These are phyloP conservation scores for Crocodylus rhombifer DNA, from an alignment of 2,797 vertebrate genomes.

Conservation along the genomic window DNA sequence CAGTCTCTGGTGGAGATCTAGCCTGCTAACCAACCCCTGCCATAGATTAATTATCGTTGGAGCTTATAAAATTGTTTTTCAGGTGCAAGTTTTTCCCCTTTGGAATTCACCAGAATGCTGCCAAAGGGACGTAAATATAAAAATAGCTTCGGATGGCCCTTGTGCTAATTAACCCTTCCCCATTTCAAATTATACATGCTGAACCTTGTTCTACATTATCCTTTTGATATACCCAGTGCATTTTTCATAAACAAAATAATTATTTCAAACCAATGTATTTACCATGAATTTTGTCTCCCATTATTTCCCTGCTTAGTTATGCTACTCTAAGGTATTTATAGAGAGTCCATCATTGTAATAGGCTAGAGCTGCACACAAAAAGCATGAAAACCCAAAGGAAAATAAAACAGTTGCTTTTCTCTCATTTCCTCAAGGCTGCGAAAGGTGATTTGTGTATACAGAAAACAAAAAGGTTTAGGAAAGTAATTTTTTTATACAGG, in stretches of 20 bases:
- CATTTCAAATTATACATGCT: conserved; percentile 23
- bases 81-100: background rate
- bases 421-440: background rate
- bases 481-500: background rate
- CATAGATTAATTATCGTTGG: conserved; percentile 40
- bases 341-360: background rate
- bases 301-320: background rate
- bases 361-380: background rate
- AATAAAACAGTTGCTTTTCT: background rate
- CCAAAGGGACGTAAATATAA: background rate
- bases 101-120: conserved; percentile 11
- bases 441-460: background rate
- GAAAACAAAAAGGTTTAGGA: background rate
- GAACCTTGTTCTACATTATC: background rate
- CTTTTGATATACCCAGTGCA: background rate
- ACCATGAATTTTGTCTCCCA: background rate
- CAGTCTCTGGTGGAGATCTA: background rate
- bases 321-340: background rate
- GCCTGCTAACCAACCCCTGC: conserved; percentile 32
- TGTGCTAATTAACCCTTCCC: background rate
- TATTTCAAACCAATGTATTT: background rate
- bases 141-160: background rate
- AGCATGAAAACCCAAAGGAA: background rate
- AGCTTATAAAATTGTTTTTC: conserved; percentile 41
- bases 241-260: background rate